Evolutionary conservation across 2,797 vertebrate genomes (phyloP), one percentile per base, ranked within the genome.

Genomic region (Galago senegalensis): DNA sequence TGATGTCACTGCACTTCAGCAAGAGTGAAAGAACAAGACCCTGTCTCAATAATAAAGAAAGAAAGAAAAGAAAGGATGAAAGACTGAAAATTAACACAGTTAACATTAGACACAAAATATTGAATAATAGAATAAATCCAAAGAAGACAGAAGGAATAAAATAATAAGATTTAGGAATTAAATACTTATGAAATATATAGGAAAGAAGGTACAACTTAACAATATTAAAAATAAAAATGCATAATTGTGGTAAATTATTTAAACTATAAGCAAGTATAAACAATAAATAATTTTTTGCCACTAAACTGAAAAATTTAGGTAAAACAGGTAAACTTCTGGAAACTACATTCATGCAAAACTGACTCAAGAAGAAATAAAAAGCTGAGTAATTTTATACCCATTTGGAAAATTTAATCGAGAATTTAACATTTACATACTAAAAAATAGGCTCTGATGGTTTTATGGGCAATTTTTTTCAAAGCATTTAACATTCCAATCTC

Each of bases 401-500:
- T 21, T 84, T 87, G 18, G 84, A 25, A 85, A 89, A 82, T 72
- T 21, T 90, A 90, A 82, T 65, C 70, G 92, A 34, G 85, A 46
- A 7, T n/a, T 90, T 95, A 7, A 60, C 85, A 67, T 43, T 46
- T 63, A 72, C 17, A 18, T 29, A 53, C 56, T 76, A 77, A 76
- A 76, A 49, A 73, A 43, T 73, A 73, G 8, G 58, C 10, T 53
- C 25, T 83, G 56, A 20, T 85, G 40, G 21, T 93, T 94, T 93
- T 80, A 85, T 82, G 58, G 21, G n/a, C n/a, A 85, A 29, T 95
- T 91, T 90, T 90, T 77, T 81, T 86, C 49, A 80, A 95, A 85
- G 60, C 60, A 67, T 81, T 65, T 61, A 67, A 95, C 43, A 70
- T 95, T 84, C 43, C n/a, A 90, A 88, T 58, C 16, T 76, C 60